Evolutionary conservation across 2,888 invertebrate genomes (phyloP).

Genomic region (Aleiodes testaceus): DNA sequence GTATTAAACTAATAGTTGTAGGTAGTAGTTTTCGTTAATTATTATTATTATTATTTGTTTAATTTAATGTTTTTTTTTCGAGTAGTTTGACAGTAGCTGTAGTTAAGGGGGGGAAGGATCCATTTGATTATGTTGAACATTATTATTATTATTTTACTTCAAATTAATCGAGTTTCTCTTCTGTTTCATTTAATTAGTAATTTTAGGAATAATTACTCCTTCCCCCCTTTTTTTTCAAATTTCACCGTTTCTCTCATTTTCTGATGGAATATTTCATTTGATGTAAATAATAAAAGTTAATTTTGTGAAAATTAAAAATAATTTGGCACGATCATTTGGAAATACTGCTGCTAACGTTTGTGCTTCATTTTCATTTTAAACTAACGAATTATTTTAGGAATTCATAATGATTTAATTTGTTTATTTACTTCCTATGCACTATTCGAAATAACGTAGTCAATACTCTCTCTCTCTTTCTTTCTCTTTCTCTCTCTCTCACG

Average conservation of each 20-base stretch:
- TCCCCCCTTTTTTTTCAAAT: too few species aligned
- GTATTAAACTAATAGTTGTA: conserved; percentile 54
- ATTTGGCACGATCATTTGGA: conserved; percentile 54
- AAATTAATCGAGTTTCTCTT: too few species aligned
- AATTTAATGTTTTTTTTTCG: conserved; percentile 36
- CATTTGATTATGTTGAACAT: too few species aligned
- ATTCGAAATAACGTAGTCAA: conserved; percentile 33
- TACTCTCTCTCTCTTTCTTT: conserved; percentile 31
- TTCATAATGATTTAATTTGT: conserved; percentile 43
- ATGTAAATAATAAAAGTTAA: too few species aligned
- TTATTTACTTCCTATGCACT: conserved; percentile 32
- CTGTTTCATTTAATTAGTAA: too few species aligned
- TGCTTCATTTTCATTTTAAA: conserved; percentile 53
- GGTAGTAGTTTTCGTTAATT: conserved; percentile 20
- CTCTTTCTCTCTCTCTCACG: conserved; percentile 5
- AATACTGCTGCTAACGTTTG: conserved; percentile 62
- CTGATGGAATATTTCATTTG: too few species aligned
- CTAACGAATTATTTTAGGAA: conserved; percentile 39
- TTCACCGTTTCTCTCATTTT: too few species aligned
- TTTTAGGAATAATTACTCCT: too few species aligned
- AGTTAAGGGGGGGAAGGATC: conserved; percentile 23
- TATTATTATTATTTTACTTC: too few species aligned
- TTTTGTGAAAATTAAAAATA: neutral
- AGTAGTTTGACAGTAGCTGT: conserved; percentile 35
- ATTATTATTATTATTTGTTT: conserved; percentile 38